Base-by-base conservation (phyloP, 2,113 vertebrate genomes). In the Scortum barcoo region DNA sequence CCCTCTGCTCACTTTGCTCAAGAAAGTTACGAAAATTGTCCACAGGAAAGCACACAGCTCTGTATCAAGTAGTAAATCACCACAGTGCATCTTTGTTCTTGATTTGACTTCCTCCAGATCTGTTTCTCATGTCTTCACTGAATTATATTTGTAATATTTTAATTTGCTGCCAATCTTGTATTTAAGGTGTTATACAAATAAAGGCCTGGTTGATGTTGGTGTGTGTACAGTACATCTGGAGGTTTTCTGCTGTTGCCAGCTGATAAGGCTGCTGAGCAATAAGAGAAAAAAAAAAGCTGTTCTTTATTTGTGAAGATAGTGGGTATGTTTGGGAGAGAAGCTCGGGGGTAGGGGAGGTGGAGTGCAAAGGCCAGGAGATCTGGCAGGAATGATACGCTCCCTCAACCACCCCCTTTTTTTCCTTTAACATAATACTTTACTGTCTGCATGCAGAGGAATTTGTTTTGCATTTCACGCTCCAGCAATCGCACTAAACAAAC, bases 391-490 rank as follows among this genome's bases (percentile, higher is more conserved):
- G 51, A 77, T 77, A 17, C 2, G 24, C 71, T 61, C 28, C 63
- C 62, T 67, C 33, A 40, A 24, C 48, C 28, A 46, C 26, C 56
- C 36, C 63, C 36, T 22, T 24, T 42, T 54, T 71, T 20, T 16
- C 17, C 17, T 62, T 63, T n/a, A 57, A 46, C 60, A 65, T 46
- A 56, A 70, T 19, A 30, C 61, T 68, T 56, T 22, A 72, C 51
- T 12, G n/a, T 72, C 13, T 68, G 36, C 54, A 44, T 66, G 56
- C 48, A 42, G 0, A 26, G 19, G 24, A 65, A 56, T 72, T 48
- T 56, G 36, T 80, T 84, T 83, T 66, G 75, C 65, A 76, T 81
- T 86, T 76, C 67, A 72, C 38, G 61, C 61, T 60, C 28, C 67
- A 33, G 28, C 36, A 68, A 11, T 20, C 9, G 3, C 24, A 30